A percentile compares a stretch with the other conserved stretches of the same genome.
These are phyloP conservation scores for Ceryle rudis DNA, from an alignment of 2,797 vertebrate genomes.

Conservation along the genomic window DNA sequence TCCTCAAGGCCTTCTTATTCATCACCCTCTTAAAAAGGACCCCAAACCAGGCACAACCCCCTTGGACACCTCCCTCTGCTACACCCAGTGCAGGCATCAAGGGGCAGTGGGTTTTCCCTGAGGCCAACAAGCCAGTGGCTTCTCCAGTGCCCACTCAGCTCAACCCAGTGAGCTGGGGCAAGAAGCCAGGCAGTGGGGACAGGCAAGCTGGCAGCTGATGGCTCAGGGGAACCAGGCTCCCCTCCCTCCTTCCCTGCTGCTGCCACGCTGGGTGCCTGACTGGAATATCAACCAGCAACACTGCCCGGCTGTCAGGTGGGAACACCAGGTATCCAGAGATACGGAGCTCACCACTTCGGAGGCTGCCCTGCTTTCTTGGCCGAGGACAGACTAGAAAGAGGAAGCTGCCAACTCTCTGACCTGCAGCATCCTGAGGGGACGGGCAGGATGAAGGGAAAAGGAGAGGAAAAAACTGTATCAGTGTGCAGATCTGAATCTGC, in stretches of 20 bases:
- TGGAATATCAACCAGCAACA: constrained; percentile 54
- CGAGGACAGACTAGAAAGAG: background rate
- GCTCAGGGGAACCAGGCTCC: background rate
- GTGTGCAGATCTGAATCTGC: background rate
- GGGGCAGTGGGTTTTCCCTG: background rate
- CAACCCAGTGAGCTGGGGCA: background rate
- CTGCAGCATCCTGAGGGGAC: fast-evolving
- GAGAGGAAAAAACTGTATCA: fast-evolving
- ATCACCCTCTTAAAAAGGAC: background rate
- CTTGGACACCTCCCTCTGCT: background rate
- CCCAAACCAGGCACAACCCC: background rate
- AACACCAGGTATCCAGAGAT: background rate
- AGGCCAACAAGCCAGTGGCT: background rate
- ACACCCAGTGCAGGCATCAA: background rate
- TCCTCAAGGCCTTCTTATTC: background rate
- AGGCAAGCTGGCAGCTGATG: constrained; percentile 43
- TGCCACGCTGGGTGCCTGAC: constrained; percentile 41
- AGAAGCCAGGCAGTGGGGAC: background rate
- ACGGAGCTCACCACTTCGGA: background rate
- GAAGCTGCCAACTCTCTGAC: fast-evolving
- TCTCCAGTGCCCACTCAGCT: fast-evolving
- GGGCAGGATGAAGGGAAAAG: background rate
- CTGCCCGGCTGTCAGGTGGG: background rate
- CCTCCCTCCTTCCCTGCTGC: background rate
- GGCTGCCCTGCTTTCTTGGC: constrained; percentile 4